phyloP scores from a whole-genome alignment of 2,113 vertebrate genomes.

The Chionodraco myersi region DNA sequence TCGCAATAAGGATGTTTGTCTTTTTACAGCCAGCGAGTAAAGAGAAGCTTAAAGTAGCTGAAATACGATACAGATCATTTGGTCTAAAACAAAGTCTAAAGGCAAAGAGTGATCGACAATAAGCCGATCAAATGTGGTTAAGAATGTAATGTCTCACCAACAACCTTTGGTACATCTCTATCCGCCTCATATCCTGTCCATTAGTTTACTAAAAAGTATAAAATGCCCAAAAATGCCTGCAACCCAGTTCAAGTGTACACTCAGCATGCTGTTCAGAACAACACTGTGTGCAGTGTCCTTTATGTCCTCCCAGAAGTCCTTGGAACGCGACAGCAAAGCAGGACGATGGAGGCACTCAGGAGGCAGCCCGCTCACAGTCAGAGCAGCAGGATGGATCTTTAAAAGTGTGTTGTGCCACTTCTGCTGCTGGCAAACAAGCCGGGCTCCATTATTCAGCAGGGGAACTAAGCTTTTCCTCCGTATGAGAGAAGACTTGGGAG shows the following conservation, averaged over 20 bases:
- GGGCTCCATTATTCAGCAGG: conserved; percentile 53
- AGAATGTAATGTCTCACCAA: background rate
- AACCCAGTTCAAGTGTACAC: background rate
- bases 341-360: conserved; percentile 16
- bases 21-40: no score
- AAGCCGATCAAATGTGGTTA: background rate
- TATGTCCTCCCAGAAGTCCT: background rate
- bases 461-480: background rate
- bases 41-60: background rate
- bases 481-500: background rate
- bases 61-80: background rate
- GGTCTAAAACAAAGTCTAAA: background rate
- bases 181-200: no score
- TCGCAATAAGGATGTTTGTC: background rate
- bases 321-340: conserved; percentile 9
- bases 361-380: conserved; percentile 40
- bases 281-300: background rate
- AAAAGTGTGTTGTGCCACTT: conserved; percentile 49
- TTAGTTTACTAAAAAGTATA: background rate
- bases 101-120: background rate
- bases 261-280: background rate
- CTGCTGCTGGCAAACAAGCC: conserved; percentile 46
- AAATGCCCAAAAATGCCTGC: background rate
- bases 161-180: background rate
- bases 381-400: conserved; percentile 53